Evolutionary conservation across 2,888 invertebrate species (phyloP), one percentile per base, ranked within the genome.

Genomic region (Tridacna gigas): DNA sequence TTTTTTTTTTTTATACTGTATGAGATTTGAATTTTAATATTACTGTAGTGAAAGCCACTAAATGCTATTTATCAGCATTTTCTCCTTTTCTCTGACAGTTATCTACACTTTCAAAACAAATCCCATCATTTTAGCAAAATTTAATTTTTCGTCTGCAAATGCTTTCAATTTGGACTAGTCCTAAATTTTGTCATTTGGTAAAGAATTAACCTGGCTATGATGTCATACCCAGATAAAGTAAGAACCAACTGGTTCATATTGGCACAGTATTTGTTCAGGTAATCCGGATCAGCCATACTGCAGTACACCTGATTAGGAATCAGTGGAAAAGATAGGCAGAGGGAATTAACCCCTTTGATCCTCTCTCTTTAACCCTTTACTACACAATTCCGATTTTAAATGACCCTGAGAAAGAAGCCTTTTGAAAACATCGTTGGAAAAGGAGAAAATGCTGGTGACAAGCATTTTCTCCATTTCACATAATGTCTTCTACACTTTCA

Each of bases 231-330:
- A 69, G 47, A 37, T 47, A 45, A 37, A 69, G 37, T 48, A 69
- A 18, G 0, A 1, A 37, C n/a, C 3, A 22, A 48, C 69, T 47
- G 48, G n/a, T 20, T 47, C 18, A 47, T 69, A 69, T 48, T 69
- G 69, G 48, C 69, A 47, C 22, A 69, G 18, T 69, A 51, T 71
- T 71, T 71, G 71, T 71, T 51, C 47, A 47, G 69, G 18, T 71
- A 71, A 71, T 71, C 71, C 71, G 71, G 71, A 71, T 71, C 71
- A 71, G 25, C 51, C n/a, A 71, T 20, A 51, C n/a, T 22, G 71
- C 48, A 71, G 20, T 71, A 51, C 48, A 71, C n/a, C 51, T n/a
- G 71, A 71, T 71, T 71, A 51, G 67, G 67, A 67, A 67, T 67
- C 67, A 67, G 45, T 67, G 45, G 67, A 67, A 71, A 71, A 51